Percentiles rank a stretch among this genome's conserved stretches.
These are phyloP conservation scores for Callipepla squamata DNA, from an alignment of 2,113 vertebrate species.

Conservation along the genomic window DNA sequence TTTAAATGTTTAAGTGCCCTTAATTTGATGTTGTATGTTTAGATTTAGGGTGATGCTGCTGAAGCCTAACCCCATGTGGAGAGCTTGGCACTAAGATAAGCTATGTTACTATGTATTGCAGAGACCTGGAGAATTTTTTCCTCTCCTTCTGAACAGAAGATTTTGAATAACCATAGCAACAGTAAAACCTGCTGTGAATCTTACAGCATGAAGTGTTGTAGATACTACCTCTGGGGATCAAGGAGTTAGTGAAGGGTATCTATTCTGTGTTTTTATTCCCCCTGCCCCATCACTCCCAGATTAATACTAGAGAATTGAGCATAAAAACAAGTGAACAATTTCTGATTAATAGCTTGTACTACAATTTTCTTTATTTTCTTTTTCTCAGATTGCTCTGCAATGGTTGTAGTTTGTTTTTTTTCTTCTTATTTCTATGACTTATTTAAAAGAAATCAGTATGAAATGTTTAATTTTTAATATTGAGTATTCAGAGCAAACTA, in stretches of 20 bases:
- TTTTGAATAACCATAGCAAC: constrained; percentile 80
- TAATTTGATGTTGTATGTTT: background rate
- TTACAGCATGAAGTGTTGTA: constrained; percentile 73
- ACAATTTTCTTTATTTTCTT: background rate
- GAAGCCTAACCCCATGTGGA: background rate
- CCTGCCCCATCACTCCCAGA: background rate
- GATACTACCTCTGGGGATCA: constrained; percentile 51
- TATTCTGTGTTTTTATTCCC: background rate
- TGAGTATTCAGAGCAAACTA: background rate
- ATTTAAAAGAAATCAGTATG: background rate
- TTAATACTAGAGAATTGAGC: background rate
- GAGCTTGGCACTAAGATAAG: background rate
- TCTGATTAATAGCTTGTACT: background rate
- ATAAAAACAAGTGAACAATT: background rate
- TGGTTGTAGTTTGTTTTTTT: background rate
- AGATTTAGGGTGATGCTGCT: background rate
- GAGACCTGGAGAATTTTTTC: constrained; percentile 81
- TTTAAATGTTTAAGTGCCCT: background rate
- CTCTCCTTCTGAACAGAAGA: constrained; percentile 80
- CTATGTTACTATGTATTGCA: constrained; percentile 16
- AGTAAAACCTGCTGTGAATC: constrained; percentile 81
- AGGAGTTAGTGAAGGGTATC: background rate
- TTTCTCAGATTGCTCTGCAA: background rate
- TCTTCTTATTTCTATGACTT: background rate
- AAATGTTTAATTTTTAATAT: constrained; percentile 39